Conservation (phyloP, 1,140 invertebrate species). For the Neodiprion pinetum region DNA sequence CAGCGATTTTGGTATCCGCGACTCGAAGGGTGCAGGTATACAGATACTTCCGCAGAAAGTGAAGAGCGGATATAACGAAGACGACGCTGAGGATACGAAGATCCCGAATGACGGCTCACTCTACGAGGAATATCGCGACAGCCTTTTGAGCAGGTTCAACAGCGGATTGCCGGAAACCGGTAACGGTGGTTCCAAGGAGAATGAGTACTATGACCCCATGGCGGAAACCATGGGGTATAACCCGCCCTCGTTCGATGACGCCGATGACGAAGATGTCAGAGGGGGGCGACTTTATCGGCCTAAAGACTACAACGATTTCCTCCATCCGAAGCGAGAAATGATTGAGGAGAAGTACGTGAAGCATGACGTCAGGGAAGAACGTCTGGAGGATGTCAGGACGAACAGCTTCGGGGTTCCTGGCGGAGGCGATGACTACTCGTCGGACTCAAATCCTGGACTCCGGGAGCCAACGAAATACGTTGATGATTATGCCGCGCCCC, state of each 20-base stretch:
- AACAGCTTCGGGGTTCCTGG: background rate
- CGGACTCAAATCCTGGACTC: background rate
- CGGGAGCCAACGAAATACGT: background rate
- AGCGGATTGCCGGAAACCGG: background rate
- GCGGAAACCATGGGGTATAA: background rate
- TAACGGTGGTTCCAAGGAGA: background rate
- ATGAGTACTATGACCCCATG: background rate
- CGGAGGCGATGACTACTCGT: background rate
- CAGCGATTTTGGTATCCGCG: background rate
- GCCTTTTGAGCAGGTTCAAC: background rate
- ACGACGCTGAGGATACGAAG: background rate
- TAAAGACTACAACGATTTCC: background rate
- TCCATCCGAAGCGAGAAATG: background rate
- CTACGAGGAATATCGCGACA: background rate
- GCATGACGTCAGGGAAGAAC: slow-evolving; percentile 7
- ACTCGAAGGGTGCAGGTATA: background rate
- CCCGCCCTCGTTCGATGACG: background rate
- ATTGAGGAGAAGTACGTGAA: slow-evolving; percentile 4
- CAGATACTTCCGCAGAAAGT: background rate
- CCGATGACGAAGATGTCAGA: background rate
- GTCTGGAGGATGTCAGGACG: background rate
- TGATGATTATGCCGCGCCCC: background rate
- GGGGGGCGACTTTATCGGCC: background rate
- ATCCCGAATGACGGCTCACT: background rate
- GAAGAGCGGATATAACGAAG: background rate